Evolutionary conservation across 2,888 invertebrate species (phyloP).

Genomic region (Hyles lineata): DNA sequence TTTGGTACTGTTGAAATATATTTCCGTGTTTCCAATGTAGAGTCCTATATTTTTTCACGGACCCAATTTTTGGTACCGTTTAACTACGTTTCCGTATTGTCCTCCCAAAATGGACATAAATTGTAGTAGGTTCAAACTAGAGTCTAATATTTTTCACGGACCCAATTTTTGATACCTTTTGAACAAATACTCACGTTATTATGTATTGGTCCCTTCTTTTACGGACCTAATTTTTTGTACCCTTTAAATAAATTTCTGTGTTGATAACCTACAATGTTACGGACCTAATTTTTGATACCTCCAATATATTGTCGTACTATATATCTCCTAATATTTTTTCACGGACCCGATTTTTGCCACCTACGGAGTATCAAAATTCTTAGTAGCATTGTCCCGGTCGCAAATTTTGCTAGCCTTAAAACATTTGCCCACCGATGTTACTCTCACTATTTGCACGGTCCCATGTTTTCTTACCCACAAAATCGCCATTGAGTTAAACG

Average conservation of each 20-base stretch:
- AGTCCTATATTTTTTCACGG: not conserved
- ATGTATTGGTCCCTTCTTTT: not conserved
- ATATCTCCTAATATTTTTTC: not conserved
- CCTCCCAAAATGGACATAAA: not conserved
- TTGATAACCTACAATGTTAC: not conserved
- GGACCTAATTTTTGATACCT: not conserved
- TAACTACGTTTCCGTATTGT: not conserved
- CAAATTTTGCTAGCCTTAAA: not conserved
- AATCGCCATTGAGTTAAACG: no score
- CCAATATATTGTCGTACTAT: not conserved
- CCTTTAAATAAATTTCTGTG: not conserved
- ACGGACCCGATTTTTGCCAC: not conserved
- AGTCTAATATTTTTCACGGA: not conserved
- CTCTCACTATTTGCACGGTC: no score
- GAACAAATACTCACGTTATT: not conserved
- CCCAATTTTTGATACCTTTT: slow-evolving; percentile 1
- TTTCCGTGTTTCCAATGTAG: not conserved
- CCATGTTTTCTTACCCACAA: no score
- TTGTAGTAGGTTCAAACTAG: not conserved
- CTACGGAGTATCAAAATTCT: not conserved
- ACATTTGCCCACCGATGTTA: not conserved
- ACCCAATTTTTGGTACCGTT: slow-evolving; percentile 7
- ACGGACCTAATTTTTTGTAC: not conserved
- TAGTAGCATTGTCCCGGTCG: not conserved
- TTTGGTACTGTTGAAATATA: not conserved